Evolutionary conservation across 2,113 vertebrate genomes (phyloP).

Genomic region (Pomatostomus ruficeps): DNA sequence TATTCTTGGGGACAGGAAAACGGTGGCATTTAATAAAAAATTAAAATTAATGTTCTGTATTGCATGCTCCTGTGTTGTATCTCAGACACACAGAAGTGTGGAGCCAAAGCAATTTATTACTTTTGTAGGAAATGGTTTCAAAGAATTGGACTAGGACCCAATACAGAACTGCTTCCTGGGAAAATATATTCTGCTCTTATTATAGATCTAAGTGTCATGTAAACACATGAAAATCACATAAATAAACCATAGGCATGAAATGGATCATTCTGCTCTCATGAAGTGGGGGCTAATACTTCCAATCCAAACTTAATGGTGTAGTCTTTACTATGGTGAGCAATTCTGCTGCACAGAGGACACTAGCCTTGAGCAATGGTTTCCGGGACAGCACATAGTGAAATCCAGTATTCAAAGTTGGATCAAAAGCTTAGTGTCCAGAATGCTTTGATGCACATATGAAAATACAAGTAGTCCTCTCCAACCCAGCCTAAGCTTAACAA

Average conservation of each 20-base stretch:
- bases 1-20: background rate
- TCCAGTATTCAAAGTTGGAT: background rate
- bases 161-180: background rate
- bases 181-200: constrained; percentile 24
- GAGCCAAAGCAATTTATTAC: background rate
- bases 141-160: background rate
- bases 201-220: constrained; percentile 3
- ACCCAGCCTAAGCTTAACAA: background rate
- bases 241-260: background rate
- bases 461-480: background rate
- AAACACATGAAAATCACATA: constrained; percentile 16
- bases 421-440: background rate
- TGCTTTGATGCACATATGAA: background rate
- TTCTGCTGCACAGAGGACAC: background rate
- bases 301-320: background rate
- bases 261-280: background rate
- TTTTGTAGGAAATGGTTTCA: constrained; percentile 20
- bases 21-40: background rate
- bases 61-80: background rate
- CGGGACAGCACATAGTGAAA: background rate
- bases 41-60: background rate
- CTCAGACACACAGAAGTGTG: background rate
- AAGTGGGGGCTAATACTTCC: background rate
- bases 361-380: background rate
- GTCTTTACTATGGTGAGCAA: background rate